Evolutionary conservation across 2,113 vertebrate genomes (phyloP), one percentile per base, ranked within the genome.

Genomic region (Rhea pennata): DNA sequence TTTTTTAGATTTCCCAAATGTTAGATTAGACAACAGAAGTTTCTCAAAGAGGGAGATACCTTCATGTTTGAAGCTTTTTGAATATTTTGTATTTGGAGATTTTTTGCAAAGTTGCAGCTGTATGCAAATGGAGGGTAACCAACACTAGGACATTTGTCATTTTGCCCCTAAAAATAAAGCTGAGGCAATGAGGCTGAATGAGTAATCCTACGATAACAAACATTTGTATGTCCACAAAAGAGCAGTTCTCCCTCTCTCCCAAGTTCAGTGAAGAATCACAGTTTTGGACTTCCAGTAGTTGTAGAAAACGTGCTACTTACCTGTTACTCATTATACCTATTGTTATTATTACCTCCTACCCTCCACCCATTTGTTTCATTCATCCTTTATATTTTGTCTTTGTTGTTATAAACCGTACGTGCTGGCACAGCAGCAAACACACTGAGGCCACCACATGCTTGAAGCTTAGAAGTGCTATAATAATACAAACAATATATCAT

Each of bases 1-100:
- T 95, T 26, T 36, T 91, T 91, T 79, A 83, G 50, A 42, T 95
- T 90, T 95, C 89, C 67, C 31, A 76, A 95, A 88, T 76, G 50
- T 79, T 87, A 62, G 50, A 51, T 91, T 50, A 89, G 84, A 64
- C 51, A 82, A 40, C 3, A 16, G 5, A 33, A 81, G 56, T 72
- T 93, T 94, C 62, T 72, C 61, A 76, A 82, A 92, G 65, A 69
- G 65, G 69, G 53, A 69, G 54, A 6, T 26, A 31, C 22, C 39
- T 50, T 90, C 8, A 36, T 0, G 2, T 82, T 88, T 91, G 53
- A 31, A 70, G 22, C 5, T 88, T 70, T 84, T 21, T 7, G 4
- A 33, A 23, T 42, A 39, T 66, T 91, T 85, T 77, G 50, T 46
- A 42, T 15, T 1, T 29, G 14, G 62, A 67, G 4, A 1, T 48